Evolutionary conservation across 1,140 invertebrate species (phyloP).

Genomic region (Drosophila equinoxialis): DNA sequence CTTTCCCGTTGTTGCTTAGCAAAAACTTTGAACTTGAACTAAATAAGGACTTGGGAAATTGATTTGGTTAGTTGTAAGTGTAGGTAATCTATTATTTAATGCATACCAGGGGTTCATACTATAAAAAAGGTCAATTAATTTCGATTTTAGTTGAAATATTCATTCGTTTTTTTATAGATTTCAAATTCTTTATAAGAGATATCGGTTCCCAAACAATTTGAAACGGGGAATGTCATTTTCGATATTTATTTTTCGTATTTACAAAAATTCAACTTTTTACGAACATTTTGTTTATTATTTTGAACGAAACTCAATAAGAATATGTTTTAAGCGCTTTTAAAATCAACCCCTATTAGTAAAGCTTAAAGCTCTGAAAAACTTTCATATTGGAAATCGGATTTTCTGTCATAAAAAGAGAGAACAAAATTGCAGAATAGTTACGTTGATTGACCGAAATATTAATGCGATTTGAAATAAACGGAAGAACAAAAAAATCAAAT

Average conservation of each 20-base stretch:
- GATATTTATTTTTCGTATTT: no score
- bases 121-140: no score
- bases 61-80: not conserved
- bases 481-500: not conserved
- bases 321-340: not conserved
- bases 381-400: not conserved
- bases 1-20: not conserved
- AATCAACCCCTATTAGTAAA: not conserved
- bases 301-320: no score
- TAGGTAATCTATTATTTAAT: slow-evolving; percentile 5
- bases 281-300: no score
- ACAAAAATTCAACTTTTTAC: no score
- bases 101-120: slow-evolving; percentile 2
- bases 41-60: not conserved
- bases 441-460: not conserved
- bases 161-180: no score
- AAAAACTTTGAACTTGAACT: slow-evolving; percentile 15
- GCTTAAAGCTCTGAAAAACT: slow-evolving; percentile 1
- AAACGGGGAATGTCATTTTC: no score
- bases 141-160: no score
- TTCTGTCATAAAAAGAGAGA: not conserved
- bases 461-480: not conserved
- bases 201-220: no score
- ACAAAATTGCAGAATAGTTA: not conserved
- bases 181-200: no score